A percentile compares a stretch with the other conserved stretches of the same genome.
Conservation (phyloP, 2,888 invertebrate genomes). For the Standfussiana lucernea region DNA sequence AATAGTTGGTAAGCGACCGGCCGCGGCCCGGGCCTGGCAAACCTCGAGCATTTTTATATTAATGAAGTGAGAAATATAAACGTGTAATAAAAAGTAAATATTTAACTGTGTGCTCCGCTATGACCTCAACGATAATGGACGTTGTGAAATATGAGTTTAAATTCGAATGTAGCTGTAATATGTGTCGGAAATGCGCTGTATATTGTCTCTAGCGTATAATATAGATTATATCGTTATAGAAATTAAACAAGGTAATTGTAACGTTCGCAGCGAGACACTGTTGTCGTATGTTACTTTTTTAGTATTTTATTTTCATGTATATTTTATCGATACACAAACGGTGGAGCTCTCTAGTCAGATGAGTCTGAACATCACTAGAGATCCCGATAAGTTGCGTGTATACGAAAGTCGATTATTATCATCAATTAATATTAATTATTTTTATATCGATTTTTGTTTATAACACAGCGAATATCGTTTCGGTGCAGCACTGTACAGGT, state of each 20-base stretch:
- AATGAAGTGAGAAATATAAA: slow-evolving; percentile 64
- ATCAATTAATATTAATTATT: slow-evolving; percentile 63
- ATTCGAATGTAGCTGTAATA: slow-evolving; percentile 79
- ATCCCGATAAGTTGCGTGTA: slow-evolving; percentile 45
- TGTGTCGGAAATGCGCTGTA: slow-evolving; percentile 79
- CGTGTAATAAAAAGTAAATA: slow-evolving; percentile 58
- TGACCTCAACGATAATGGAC: slow-evolving; percentile 78
- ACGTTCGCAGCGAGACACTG: slow-evolving; percentile 77
- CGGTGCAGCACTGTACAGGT: slow-evolving; percentile 60
- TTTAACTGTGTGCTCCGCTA: slow-evolving; percentile 73
- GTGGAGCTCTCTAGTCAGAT: slow-evolving; percentile 40
- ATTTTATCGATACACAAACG: slow-evolving; percentile 53
- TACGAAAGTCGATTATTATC: slow-evolving; percentile 61
- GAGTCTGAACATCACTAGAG: slow-evolving; percentile 29
- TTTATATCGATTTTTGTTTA: slow-evolving; percentile 67
- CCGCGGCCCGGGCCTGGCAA: slow-evolving; percentile 25
- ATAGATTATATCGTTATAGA: slow-evolving; percentile 83
- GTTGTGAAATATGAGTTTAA: slow-evolving; percentile 75
- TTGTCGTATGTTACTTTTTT: slow-evolving; percentile 64
- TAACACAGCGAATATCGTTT: slow-evolving; percentile 51
- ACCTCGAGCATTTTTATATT: slow-evolving; percentile 60
- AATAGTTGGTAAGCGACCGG: slow-evolving; percentile 8
- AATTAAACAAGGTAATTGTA: slow-evolving; percentile 74
- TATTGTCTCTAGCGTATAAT: slow-evolving; percentile 79
- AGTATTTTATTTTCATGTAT: slow-evolving; percentile 62